These are phyloP conservation scores for Drosophila paracracens DNA, from an alignment of 2,888 invertebrate genomes.

Conservation along the genomic window DNA sequence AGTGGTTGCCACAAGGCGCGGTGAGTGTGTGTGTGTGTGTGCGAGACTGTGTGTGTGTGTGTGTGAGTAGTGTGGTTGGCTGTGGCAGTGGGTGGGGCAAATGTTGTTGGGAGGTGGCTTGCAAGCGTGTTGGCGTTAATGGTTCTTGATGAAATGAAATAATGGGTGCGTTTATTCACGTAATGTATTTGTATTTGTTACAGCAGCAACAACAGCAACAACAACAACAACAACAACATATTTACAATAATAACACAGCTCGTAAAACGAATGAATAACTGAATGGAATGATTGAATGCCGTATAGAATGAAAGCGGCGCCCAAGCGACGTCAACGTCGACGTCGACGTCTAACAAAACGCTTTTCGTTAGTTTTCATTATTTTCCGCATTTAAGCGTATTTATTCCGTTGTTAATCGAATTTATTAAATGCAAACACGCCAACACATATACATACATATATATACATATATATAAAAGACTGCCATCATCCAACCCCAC, in stretches of 20 bases:
- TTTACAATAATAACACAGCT: conserved; percentile 82
- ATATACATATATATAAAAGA: conserved; percentile 3
- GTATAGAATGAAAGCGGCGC: conserved; percentile 76
- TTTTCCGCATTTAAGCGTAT: conserved; percentile 82
- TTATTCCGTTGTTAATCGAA: conserved; percentile 83
- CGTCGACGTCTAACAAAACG: conserved; percentile 72
- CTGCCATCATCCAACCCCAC: conserved; percentile 13
- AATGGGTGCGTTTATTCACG: conserved; percentile 83
- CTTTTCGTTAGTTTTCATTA: conserved; percentile 81
- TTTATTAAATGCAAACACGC: conserved; percentile 84
- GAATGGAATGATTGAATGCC: conserved; percentile 79
- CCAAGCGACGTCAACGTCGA: conserved; percentile 44
- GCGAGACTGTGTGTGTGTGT: conserved; percentile 8
- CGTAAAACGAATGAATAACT: conserved; percentile 78
- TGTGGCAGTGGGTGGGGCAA: background rate
- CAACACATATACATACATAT: conserved; percentile 47
- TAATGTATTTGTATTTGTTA: conserved; percentile 81
- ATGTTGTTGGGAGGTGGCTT: conserved; percentile 26
- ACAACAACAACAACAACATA: conserved; percentile 52
- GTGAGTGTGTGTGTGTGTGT: conserved; percentile 26
- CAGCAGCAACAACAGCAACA: conserved; percentile 58
- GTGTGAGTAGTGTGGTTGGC: conserved; percentile 26
- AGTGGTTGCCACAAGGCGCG: conserved; percentile 68
- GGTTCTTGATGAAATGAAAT: conserved; percentile 83
- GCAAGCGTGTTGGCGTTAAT: conserved; percentile 82